These are phyloP conservation scores for Rhynchomys soricoides DNA, from an alignment of 2,113 vertebrate species.

Conservation along the genomic window DNA sequence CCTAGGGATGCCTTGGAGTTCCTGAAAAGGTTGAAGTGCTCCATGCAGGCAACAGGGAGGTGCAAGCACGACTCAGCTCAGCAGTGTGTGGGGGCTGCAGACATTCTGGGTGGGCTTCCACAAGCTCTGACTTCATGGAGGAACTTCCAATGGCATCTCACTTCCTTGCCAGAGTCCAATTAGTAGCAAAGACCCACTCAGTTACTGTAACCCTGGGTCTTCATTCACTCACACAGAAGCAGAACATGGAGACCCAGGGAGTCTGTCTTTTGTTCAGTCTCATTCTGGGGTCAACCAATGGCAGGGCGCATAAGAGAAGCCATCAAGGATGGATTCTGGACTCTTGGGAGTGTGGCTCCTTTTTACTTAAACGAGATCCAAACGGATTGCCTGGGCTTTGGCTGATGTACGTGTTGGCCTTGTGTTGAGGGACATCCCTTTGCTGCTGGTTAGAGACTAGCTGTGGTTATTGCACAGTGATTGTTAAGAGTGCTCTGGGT, in stretches of 20 bases:
- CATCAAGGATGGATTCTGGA: not conserved
- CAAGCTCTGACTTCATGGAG: not conserved
- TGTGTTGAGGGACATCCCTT: not conserved
- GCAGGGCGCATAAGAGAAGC: fast-evolving
- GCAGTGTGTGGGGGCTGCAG: fast-evolving
- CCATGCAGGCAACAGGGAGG: slow-evolving; percentile 66
- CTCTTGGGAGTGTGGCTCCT: not conserved
- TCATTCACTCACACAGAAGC: not conserved
- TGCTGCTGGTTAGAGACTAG: not conserved
- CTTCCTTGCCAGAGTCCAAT: not conserved
- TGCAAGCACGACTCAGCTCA: not conserved
- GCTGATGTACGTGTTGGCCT: not conserved
- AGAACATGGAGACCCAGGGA: not conserved
- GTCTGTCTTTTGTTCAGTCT: fast-evolving
- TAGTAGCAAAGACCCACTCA: not conserved
- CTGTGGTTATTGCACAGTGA: fast-evolving
- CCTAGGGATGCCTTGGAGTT: slow-evolving; percentile 80
- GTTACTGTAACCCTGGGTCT: not conserved
- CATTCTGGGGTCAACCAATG: not conserved
- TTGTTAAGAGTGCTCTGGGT: fast-evolving
- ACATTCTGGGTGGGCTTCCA: not conserved
- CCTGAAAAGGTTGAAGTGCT: slow-evolving; percentile 83
- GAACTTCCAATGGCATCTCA: not conserved
- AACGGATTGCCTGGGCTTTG: not conserved
- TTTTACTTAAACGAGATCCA: not conserved